Evolutionary conservation across 1,140 invertebrate species (phyloP), one percentile per base, ranked within the genome.

Genomic region (Hylyphantes graminicola): DNA sequence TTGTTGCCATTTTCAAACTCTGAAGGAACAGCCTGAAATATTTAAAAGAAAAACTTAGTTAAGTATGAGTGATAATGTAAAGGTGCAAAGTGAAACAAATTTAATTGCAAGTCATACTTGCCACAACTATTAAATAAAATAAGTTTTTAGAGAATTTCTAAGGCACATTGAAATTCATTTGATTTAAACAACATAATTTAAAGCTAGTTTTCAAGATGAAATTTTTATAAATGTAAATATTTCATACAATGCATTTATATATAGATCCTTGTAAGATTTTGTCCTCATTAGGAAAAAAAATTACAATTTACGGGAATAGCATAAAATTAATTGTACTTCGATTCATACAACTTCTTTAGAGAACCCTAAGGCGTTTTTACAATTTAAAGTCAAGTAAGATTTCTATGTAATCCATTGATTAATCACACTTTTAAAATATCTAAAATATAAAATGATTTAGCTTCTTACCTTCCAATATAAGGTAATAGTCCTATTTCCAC

Each of bases 391-490:
- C 35, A 1, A 2, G 35, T 35, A 35, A 2, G 35, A 35, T 2
- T 5, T 35, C 1, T 35, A 35, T 35, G 35, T 1, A 35, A 5
- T 35, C 35, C 35, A 19, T n/a, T 50, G 9, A n/a, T 50, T 50
- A 15, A 3, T 17, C 35, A 74, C 13, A 11, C 51, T 55, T 3
- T 55, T 17, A 21, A 2, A 12, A n/a, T 17, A 67, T 67, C 21
- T 12, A 4, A 35, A 17, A 67, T 3, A n/a, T n/a, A 35, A n/a
- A n/a, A 67, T 17, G 7, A 67, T 17, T 17, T 17, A 12, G 35
- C 19, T 35, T 75, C 61, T 77, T 85, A 85, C 82, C 48, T 77
- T 70, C 82, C 82, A 85, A 61, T 85, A 85, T 9, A 85, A 53
- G 19, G 64, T 61, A 12, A 85, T 61, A n/a, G 64, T 59, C 15